These are phyloP conservation scores for Terrapene triunguis DNA, from an alignment of 2,113 vertebrate species.

Conservation along the genomic window DNA sequence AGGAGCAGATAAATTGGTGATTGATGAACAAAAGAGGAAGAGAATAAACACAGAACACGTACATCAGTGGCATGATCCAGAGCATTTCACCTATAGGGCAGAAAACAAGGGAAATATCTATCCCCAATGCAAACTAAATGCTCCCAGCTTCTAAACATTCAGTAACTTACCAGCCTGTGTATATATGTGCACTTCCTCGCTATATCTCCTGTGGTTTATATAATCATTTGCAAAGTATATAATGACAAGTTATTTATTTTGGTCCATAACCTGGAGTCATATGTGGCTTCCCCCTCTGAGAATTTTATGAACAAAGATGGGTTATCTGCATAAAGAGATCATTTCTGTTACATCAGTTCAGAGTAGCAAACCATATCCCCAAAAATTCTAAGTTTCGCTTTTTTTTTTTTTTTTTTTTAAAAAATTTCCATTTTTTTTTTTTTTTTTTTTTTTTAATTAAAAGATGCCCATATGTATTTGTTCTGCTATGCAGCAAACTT, in stretches of 20 bases:
- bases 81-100: slow-evolving; percentile 50
- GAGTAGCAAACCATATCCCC: not conserved
- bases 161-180: slow-evolving; percentile 71
- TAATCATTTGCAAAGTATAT: slow-evolving; percentile 76
- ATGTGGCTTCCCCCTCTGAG: slow-evolving; percentile 50
- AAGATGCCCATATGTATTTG: not conserved
- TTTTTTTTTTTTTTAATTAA: not conserved
- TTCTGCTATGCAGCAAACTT: not conserved
- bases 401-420: not conserved
- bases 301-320: slow-evolving; percentile 68
- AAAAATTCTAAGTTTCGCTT: not conserved
- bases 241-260: slow-evolving; percentile 74
- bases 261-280: slow-evolving; percentile 36
- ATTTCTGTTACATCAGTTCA: slow-evolving; percentile 53
- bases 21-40: slow-evolving; percentile 56
- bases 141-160: slow-evolving; percentile 72
- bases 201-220: slow-evolving; percentile 59
- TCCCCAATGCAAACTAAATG: slow-evolving; percentile 71
- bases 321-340: slow-evolving; percentile 71
- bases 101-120: slow-evolving; percentile 66
- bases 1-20: slow-evolving; percentile 50
- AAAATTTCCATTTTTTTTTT: too few relatives aligned
- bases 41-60: slow-evolving; percentile 67
- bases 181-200: slow-evolving; percentile 64
- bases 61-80: slow-evolving; percentile 28